phyloP scores from a whole-genome alignment of 2,888 invertebrate species.

The Pomacea canaliculata region DNA sequence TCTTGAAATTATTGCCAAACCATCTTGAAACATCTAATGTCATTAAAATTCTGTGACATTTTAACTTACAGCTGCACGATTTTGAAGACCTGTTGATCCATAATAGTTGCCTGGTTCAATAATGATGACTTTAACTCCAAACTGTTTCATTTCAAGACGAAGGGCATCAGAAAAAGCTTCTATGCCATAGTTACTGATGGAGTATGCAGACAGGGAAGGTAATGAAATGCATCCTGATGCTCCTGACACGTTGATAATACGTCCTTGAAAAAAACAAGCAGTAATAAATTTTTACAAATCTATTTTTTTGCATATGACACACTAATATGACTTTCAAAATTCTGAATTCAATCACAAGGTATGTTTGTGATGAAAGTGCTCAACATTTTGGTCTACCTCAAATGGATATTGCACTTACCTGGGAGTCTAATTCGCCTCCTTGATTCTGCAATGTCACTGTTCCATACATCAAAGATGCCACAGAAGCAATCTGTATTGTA shows the following conservation, averaged over 20 bases:
- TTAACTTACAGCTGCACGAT: constrained; percentile 46
- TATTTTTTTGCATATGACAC: not conserved
- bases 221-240: constrained; percentile 64
- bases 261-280: constrained; percentile 48
- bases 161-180: constrained; percentile 61
- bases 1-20: too few relatives aligned
- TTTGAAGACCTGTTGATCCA: constrained; percentile 66
- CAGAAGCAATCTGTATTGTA: too few relatives aligned
- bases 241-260: constrained; percentile 69
- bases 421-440: too few relatives aligned
- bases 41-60: not conserved
- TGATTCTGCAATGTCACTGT: too few relatives aligned
- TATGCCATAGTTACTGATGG: constrained; percentile 54
- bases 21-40: too few relatives aligned
- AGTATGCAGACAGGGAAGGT: constrained; percentile 55
- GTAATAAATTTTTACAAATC: not conserved
- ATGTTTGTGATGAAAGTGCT: too few relatives aligned
- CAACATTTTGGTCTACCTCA: too few relatives aligned
- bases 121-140: constrained; percentile 59
- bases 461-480: too few relatives aligned
- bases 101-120: constrained; percentile 63
- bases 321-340: too few relatives aligned
- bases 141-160: constrained; percentile 57
- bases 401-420: too few relatives aligned
- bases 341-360: too few relatives aligned